Evolutionary conservation across 2,113 vertebrate genomes (phyloP).

Genomic region (Charina bottae): DNA sequence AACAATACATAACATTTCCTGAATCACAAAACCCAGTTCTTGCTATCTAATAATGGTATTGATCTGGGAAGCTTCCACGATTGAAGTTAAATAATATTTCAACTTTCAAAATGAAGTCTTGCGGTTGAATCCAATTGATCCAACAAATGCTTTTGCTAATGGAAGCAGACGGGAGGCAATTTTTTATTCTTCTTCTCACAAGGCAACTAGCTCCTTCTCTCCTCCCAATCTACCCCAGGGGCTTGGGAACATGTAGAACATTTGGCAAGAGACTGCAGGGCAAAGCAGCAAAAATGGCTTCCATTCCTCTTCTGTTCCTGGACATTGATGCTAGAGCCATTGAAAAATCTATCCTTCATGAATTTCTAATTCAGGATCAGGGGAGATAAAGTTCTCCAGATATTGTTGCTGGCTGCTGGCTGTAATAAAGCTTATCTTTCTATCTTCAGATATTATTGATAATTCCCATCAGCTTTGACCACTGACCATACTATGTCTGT

Average conservation of each 20-base stretch:
- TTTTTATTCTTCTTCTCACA: neutral
- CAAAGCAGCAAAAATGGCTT: too few relatives aligned
- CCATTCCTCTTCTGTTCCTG: neutral
- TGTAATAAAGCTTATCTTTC: neutral
- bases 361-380: neutral
- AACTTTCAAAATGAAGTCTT: neutral
- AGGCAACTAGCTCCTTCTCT: neutral
- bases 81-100: conserved; percentile 2
- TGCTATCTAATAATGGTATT: neutral
- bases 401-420: neutral
- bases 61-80: neutral
- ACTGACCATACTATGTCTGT: neutral
- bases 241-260: neutral
- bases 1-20: neutral
- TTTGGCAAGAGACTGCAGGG: neutral
- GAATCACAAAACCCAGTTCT: neutral
- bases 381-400: neutral
- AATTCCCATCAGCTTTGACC: too few relatives aligned
- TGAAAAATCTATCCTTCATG: neutral
- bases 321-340: neutral
- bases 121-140: neutral
- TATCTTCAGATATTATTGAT: neutral
- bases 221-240: neutral
- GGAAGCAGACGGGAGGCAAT: neutral
- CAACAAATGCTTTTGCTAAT: neutral